Conservation (phyloP, 2,797 vertebrate species). For the Danio jaintianensis region DNA sequence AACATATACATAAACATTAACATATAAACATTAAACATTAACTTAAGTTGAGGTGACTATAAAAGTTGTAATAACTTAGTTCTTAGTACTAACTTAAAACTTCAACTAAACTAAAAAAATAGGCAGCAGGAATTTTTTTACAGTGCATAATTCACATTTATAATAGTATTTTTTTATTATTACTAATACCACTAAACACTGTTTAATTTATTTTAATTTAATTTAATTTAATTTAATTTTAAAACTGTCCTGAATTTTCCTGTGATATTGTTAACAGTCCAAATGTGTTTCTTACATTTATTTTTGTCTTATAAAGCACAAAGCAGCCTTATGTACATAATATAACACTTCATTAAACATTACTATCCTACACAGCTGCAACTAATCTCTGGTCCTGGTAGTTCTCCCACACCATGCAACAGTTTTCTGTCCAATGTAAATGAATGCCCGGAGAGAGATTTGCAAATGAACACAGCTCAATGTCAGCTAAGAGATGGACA, state of each 20-base stretch:
- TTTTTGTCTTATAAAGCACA: constrained; percentile 1
- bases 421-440: neutral
- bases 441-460: constrained; percentile 21
- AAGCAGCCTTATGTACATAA: neutral
- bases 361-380: neutral
- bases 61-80: too few relatives aligned
- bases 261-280: neutral
- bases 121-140: too few relatives aligned
- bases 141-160: too few relatives aligned
- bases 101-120: too few relatives aligned
- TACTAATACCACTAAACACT: too few relatives aligned
- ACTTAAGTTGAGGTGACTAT: too few relatives aligned
- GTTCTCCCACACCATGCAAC: neutral
- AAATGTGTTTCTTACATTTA: neutral
- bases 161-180: too few relatives aligned
- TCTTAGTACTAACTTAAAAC: too few relatives aligned
- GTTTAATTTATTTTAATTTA: too few relatives aligned
- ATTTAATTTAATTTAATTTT: too few relatives aligned
- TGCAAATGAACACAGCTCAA: constrained; percentile 27
- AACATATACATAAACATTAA: too few relatives aligned
- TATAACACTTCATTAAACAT: neutral
- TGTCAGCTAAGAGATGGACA: neutral
- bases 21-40: too few relatives aligned
- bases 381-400: constrained; percentile 2
- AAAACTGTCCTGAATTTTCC: neutral